Evolutionary conservation across 2,113 vertebrate genomes (phyloP).

Genomic region (Cichladusa arquata): DNA sequence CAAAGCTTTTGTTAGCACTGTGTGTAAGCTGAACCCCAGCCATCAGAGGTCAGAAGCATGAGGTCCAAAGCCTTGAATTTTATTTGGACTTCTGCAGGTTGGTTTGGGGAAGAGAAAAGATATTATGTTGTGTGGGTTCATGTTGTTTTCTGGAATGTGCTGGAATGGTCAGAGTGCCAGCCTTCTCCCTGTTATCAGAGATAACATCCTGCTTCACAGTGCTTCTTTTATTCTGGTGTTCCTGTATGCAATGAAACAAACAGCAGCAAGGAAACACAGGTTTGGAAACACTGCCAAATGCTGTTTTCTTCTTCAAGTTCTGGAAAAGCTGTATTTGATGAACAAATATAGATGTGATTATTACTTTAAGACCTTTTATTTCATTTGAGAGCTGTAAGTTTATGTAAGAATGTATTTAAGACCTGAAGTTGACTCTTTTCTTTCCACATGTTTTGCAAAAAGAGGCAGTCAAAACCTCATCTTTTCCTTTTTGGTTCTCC

Average conservation of each 20-base stretch:
- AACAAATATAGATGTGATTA: background rate
- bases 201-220: background rate
- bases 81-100: background rate
- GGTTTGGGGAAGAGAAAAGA: background rate
- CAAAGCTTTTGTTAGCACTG: background rate
- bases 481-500: background rate
- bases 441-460: background rate
- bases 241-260: background rate
- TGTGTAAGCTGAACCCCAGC: background rate
- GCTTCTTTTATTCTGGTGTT: background rate
- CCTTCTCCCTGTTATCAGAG: background rate
- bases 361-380: background rate
- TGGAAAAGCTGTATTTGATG: background rate
- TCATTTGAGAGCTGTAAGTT: background rate
- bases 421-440: background rate
- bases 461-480: background rate
- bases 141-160: background rate
- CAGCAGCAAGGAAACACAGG: background rate
- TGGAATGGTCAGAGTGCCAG: background rate
- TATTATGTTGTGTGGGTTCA: accelerated
- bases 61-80: background rate
- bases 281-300: background rate
- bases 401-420: background rate
- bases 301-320: background rate
- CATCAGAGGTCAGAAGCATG: background rate